These are phyloP conservation scores for Malurus melanocephalus DNA, from an alignment of 2,113 vertebrate species.

Conservation along the genomic window DNA sequence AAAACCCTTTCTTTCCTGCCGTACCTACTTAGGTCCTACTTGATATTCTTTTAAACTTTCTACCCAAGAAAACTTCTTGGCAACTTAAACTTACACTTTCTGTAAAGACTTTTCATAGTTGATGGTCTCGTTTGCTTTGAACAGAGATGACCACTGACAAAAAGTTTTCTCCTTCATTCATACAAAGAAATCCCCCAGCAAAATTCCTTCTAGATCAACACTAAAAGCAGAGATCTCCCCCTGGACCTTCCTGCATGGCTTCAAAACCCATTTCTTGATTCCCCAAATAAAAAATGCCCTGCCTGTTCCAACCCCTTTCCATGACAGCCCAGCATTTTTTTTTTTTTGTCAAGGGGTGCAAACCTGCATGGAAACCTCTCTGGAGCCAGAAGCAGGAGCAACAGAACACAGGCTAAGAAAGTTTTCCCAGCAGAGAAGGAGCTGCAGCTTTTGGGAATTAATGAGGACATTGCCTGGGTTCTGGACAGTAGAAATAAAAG, in stretches of 20 bases:
- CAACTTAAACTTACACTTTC: not conserved
- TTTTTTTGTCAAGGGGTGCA: not conserved
- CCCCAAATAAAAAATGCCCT: fast-evolving
- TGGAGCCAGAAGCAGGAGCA: not conserved
- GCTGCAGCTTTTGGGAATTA: not conserved
- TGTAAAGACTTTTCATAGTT: not conserved
- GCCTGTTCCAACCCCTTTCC: not conserved
- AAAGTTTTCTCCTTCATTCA: not conserved
- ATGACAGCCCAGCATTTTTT: not conserved
- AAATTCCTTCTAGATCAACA: not conserved
- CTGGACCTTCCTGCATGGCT: not conserved
- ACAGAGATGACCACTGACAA: not conserved
- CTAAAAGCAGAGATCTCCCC: not conserved
- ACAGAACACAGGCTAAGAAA: not conserved
- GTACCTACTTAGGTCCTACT: not conserved
- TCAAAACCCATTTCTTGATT: not conserved
- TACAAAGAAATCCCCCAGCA: not conserved
- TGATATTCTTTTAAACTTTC: not conserved
- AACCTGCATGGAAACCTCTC: not conserved
- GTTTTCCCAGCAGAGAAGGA: not conserved
- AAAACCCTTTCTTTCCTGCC: not conserved
- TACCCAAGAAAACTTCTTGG: not conserved
- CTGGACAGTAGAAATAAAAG: not conserved
- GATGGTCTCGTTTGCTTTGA: fast-evolving
- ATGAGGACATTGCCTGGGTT: not conserved